Percentiles rank a stretch among this genome's conserved stretches.
Evolutionary conservation across 2,113 vertebrate genomes (phyloP).

Genomic region (Mesembrinibis cayennensis): DNA sequence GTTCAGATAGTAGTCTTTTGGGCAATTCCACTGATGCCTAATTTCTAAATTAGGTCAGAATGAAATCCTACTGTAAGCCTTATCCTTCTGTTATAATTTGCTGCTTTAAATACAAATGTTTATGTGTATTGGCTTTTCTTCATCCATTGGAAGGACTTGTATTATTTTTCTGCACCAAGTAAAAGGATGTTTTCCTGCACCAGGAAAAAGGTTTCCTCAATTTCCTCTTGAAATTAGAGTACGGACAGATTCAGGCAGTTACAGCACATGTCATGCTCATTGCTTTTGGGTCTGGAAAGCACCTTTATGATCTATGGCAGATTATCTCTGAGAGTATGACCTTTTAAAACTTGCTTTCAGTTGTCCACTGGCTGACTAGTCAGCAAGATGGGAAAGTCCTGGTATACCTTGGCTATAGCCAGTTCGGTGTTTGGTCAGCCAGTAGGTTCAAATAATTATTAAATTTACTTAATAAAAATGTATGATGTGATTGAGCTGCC

Average conservation of each 20-base stretch:
- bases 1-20: background rate
- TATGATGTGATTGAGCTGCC: background rate
- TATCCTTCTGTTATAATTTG: background rate
- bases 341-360: background rate
- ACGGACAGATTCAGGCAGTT: background rate
- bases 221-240: background rate
- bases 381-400: background rate
- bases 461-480: background rate
- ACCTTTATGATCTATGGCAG: background rate
- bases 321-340: background rate
- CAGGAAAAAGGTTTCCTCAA: background rate
- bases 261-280: background rate
- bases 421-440: background rate
- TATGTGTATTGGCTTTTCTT: background rate
- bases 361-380: background rate
- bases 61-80: background rate
- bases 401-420: background rate
- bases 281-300: background rate
- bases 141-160: background rate
- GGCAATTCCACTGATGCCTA: background rate
- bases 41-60: background rate
- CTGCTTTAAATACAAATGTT: background rate
- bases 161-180: background rate
- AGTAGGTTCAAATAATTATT: background rate
- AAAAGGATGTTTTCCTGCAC: background rate